phyloP scores from a whole-genome alignment of 2,888 invertebrate species.

The Epicampocera succincta region DNA sequence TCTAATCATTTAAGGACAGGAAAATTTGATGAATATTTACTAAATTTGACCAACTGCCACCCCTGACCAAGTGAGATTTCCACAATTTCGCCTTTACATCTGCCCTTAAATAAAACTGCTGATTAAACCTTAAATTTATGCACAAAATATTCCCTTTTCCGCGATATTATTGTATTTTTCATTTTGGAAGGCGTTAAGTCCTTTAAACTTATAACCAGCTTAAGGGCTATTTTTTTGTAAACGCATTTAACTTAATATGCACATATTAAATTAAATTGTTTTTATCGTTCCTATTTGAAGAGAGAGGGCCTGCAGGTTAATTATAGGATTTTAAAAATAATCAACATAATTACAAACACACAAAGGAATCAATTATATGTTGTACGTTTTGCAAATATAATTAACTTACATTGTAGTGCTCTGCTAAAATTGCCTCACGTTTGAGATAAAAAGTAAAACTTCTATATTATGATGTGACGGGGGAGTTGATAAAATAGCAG shows the following conservation, averaged over 20 bases:
- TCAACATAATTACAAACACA: constrained; percentile 15
- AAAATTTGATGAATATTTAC: too few relatives aligned
- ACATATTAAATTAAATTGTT: constrained; percentile 8
- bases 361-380: constrained; percentile 47
- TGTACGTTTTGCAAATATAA: constrained; percentile 29
- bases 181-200: too few relatives aligned
- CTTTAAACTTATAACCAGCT: not conserved
- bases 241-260: constrained; percentile 16
- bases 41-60: too few relatives aligned
- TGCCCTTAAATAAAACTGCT: too few relatives aligned
- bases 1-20: too few relatives aligned
- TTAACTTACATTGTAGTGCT: constrained; percentile 3
- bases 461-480: not conserved
- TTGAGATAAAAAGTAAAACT: constrained; percentile 14
- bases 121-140: too few relatives aligned
- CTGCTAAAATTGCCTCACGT: not conserved
- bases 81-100: too few relatives aligned
- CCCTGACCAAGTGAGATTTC: too few relatives aligned
- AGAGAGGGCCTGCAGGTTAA: constrained; percentile 21
- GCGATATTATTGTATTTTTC: too few relatives aligned
- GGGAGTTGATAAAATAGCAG: not conserved
- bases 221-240: not conserved
- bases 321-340: constrained; percentile 19
- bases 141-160: too few relatives aligned
- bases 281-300: not conserved